phyloP scores from a whole-genome alignment of 2,113 vertebrate genomes.

The Zosterops borbonicus region DNA sequence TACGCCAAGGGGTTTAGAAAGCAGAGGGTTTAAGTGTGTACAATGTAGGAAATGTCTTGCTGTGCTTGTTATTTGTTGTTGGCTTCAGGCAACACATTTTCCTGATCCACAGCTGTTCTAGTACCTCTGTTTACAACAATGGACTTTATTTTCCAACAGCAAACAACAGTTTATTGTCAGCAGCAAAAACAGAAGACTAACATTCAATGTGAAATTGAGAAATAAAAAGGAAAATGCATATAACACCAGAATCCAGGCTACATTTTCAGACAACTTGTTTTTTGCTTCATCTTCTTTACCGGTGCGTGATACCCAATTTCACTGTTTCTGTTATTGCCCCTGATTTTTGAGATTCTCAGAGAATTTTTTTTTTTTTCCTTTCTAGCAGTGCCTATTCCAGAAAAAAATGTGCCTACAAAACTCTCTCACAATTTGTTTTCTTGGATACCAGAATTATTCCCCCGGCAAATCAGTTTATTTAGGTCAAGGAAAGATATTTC shows the following conservation, averaged over 20 bases:
- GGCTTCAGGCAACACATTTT: not conserved
- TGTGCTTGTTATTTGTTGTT: constrained; percentile 30
- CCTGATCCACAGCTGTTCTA: constrained; percentile 1
- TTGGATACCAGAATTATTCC: not conserved
- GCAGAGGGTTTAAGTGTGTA: not conserved
- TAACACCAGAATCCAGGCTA: constrained; percentile 79
- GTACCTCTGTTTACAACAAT: constrained; percentile 14
- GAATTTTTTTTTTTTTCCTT: not conserved
- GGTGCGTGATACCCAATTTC: constrained; percentile 67
- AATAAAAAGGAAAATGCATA: constrained; percentile 89
- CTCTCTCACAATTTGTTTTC: constrained; percentile 1
- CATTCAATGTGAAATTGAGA: constrained; percentile 77
- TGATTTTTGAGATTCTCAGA: not conserved
- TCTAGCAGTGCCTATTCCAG: not conserved
- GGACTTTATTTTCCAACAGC: constrained; percentile 74
- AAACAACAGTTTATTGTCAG: constrained; percentile 78
- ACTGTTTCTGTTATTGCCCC: not conserved
- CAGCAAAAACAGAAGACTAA: constrained; percentile 80
- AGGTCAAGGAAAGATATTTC: constrained; percentile 12
- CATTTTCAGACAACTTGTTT: constrained; percentile 85
- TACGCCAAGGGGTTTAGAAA: not conserved
- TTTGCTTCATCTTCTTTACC: constrained; percentile 81
- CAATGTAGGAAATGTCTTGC: constrained; percentile 8
- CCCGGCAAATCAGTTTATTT: constrained; percentile 14
- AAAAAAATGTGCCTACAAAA: not conserved